Percentiles rank a stretch among this genome's conserved stretches.
Conservation (phyloP, 1,140 invertebrate genomes). For the Euura lappo region DNA sequence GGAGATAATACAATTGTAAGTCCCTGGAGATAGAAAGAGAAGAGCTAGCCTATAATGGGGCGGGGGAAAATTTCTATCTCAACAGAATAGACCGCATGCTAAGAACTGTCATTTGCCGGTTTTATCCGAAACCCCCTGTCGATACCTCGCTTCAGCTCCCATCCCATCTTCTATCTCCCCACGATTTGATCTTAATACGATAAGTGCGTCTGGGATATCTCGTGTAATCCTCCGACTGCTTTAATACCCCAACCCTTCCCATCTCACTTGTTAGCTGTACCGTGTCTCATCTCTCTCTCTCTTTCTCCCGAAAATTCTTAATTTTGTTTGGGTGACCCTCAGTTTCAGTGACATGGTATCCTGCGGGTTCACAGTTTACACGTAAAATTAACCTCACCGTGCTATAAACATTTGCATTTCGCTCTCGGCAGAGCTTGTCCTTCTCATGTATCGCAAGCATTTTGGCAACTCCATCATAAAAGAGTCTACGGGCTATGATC, state of each 20-base stretch:
- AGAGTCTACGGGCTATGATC: background rate
- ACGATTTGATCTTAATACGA: slow-evolving; percentile 6
- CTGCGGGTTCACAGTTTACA: background rate
- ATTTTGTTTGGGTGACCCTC: background rate
- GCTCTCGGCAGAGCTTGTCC: background rate
- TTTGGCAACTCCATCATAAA: background rate
- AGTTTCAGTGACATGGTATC: background rate
- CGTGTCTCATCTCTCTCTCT: background rate
- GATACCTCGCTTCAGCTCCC: background rate
- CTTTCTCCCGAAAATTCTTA: background rate
- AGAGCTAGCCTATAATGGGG: background rate
- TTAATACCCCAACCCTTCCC: background rate
- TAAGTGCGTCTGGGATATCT: background rate
- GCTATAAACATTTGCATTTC: slow-evolving; percentile 7
- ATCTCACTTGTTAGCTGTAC: background rate
- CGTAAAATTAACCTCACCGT: background rate
- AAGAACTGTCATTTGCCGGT: background rate
- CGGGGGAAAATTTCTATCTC: background rate
- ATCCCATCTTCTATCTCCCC: background rate
- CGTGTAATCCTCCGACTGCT: background rate
- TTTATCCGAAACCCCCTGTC: slow-evolving; percentile 1
- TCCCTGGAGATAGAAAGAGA: background rate
- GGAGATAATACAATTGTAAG: background rate
- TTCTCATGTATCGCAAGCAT: background rate
- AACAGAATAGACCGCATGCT: background rate